A percentile compares a stretch with the other conserved stretches of the same genome.
phyloP scores from a whole-genome alignment of 2,797 vertebrate genomes.

The Jordanella pulchra region DNA sequence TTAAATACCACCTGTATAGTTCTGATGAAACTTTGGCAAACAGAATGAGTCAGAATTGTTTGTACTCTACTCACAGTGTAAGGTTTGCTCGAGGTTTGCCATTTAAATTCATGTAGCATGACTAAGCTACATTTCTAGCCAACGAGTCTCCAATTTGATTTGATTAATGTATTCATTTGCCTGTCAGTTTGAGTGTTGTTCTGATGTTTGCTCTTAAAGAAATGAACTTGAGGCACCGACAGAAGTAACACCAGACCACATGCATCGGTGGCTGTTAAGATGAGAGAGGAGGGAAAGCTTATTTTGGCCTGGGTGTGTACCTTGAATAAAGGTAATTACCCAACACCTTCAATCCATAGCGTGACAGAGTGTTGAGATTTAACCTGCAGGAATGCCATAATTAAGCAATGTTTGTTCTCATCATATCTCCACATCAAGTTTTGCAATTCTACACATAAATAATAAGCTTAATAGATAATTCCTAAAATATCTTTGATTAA shows the following conservation, averaged over 20 bases:
- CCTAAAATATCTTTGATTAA: not conserved
- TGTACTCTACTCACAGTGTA: conserved; percentile 5
- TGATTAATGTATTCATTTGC: conserved; percentile 1
- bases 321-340: conserved; percentile 41
- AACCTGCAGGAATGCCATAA: conserved; percentile 40
- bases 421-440: conserved; percentile 13
- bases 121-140: conserved; percentile 6
- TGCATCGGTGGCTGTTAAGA: conserved; percentile 9
- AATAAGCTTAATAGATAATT: not conserved
- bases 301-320: conserved; percentile 7
- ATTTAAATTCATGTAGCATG: not conserved
- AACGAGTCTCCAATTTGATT: conserved; percentile 3
- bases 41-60: conserved; percentile 25
- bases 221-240: conserved; percentile 23
- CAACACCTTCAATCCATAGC: conserved; percentile 21
- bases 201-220: not conserved
- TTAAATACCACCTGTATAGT: conserved; percentile 37
- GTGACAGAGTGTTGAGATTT: conserved; percentile 39
- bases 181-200: conserved; percentile 1
- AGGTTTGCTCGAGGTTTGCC: conserved; percentile 16
- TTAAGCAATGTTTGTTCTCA: conserved; percentile 26
- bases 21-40: conserved; percentile 21
- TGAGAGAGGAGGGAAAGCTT: conserved; percentile 14
- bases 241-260: not conserved
- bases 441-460: conserved; percentile 15